phyloP scores from a whole-genome alignment of 2,888 invertebrate species.

The Perithous albicinctus region DNA sequence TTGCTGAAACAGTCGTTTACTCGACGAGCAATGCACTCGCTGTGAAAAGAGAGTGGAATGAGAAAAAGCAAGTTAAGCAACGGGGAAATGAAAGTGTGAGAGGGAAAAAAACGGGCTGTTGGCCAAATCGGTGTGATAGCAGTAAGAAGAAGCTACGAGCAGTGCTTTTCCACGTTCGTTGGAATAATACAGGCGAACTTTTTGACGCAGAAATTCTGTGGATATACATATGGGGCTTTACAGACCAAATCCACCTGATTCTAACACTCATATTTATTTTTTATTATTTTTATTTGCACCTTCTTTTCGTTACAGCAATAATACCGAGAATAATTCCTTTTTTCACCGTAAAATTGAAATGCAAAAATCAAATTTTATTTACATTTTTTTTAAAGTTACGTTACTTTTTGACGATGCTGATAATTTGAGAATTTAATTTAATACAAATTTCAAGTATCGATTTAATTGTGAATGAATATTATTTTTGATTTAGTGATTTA shows the following conservation, averaged over 20 bases:
- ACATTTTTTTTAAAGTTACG: no score
- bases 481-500: no score
- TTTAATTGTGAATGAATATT: no score
- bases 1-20: conserved; percentile 33
- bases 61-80: conserved; percentile 29
- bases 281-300: no score
- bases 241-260: not conserved
- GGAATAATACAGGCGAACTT: conserved; percentile 27
- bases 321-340: no score
- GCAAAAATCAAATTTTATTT: no score
- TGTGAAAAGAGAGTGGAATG: conserved; percentile 10
- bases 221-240: not conserved
- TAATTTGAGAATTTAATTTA: no score
- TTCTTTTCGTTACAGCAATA: no score
- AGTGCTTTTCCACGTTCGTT: conserved; percentile 36
- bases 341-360: no score
- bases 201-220: not conserved
- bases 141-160: conserved; percentile 27
- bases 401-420: no score
- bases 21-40: conserved; percentile 21
- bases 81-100: conserved; percentile 50
- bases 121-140: conserved; percentile 55
- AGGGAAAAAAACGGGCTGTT: conserved; percentile 49
- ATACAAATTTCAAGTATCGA: no score
- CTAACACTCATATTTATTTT: not conserved